A percentile compares a stretch with the other conserved stretches of the same genome.
phyloP scores from a whole-genome alignment of 1,140 invertebrate genomes.

The Heliothis virescens region DNA sequence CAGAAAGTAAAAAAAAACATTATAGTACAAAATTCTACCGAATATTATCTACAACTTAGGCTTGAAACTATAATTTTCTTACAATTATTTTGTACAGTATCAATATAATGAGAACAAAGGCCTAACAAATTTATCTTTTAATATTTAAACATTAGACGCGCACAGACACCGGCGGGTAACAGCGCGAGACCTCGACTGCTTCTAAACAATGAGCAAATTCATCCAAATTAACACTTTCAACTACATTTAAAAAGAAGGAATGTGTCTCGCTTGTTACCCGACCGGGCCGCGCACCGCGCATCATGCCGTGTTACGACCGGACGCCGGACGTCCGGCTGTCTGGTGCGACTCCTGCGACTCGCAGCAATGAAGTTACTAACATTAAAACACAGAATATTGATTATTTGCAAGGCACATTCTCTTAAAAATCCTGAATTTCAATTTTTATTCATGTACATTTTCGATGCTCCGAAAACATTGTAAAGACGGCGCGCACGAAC shows the following conservation, averaged over 20 bases:
- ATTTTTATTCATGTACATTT: slow-evolving; percentile 73
- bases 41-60: slow-evolving; percentile 75
- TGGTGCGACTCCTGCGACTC: slow-evolving; percentile 64
- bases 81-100: slow-evolving; percentile 79
- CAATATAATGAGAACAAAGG: slow-evolving; percentile 70
- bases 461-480: slow-evolving; percentile 71
- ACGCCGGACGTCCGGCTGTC: slow-evolving; percentile 26
- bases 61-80: slow-evolving; percentile 66
- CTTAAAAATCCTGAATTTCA: slow-evolving; percentile 84
- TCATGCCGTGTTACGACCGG: background rate
- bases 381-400: slow-evolving; percentile 86
- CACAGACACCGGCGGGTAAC: slow-evolving; percentile 52
- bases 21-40: slow-evolving; percentile 52
- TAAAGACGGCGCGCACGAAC: slow-evolving; percentile 68
- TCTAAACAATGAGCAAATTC: slow-evolving; percentile 34
- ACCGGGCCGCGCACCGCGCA: background rate
- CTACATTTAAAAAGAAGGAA: slow-evolving; percentile 4
- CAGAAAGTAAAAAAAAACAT: slow-evolving; percentile 50
- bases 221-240: slow-evolving; percentile 18
- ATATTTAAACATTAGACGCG: slow-evolving; percentile 57
- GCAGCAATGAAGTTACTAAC: slow-evolving; percentile 78
- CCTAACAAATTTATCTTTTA: slow-evolving; percentile 66
- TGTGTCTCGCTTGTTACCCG: slow-evolving; percentile 16
- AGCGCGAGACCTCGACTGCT: background rate
- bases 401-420: slow-evolving; percentile 86